Percentiles rank a stretch among this genome's conserved stretches.
These are phyloP conservation scores for Callaeas wilsoni DNA, from an alignment of 2,113 vertebrate genomes.

Conservation along the genomic window DNA sequence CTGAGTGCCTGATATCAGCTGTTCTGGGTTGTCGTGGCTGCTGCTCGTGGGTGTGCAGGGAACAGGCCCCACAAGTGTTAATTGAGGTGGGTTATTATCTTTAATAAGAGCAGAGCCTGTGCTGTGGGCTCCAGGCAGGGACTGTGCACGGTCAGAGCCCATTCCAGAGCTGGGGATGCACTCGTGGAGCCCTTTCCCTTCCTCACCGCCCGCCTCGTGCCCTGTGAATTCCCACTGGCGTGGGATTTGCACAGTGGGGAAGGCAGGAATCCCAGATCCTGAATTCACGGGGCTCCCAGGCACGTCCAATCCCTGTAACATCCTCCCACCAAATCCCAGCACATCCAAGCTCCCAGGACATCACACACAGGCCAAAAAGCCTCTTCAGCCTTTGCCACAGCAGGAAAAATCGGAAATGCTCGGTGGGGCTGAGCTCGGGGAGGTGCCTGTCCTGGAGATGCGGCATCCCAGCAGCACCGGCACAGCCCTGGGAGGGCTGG, in stretches of 20 bases:
- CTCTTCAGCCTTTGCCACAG: not conserved
- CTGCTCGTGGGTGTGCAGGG: not conserved
- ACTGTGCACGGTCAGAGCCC: not conserved
- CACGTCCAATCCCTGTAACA: not conserved
- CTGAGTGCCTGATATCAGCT: not conserved
- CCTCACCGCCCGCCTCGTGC: not conserved
- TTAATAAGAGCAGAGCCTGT: not conserved
- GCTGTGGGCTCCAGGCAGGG: not conserved
- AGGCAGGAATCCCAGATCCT: not conserved
- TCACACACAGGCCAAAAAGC: not conserved
- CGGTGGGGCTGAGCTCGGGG: not conserved
- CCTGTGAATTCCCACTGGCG: fast-evolving
- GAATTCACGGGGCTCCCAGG: not conserved
- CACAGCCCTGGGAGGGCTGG: not conserved
- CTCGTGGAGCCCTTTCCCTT: not conserved
- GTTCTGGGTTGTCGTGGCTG: not conserved
- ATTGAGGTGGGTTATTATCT: not conserved
- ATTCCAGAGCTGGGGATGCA: not conserved
- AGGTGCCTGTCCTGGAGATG: not conserved
- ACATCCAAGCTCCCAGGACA: not conserved
- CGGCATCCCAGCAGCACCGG: not conserved
- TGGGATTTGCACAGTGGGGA: not conserved
- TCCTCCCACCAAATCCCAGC: not conserved
- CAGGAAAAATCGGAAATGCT: not conserved
- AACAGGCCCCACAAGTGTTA: not conserved